Conservation (phyloP, 2,888 invertebrate species). For the Timema cristinae region DNA sequence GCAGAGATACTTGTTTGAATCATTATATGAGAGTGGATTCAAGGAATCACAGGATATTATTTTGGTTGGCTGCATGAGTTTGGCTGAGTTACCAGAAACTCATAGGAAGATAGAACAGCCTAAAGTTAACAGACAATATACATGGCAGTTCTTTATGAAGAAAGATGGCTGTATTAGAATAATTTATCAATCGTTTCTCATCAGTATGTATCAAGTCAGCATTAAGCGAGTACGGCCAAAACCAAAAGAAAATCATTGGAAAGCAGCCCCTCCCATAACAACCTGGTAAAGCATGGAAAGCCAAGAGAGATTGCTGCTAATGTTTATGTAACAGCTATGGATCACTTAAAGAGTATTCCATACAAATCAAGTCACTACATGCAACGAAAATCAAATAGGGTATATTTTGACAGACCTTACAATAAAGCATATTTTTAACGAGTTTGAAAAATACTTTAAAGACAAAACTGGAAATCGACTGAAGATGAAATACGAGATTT, state of each 20-base stretch:
- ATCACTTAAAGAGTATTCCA: conserved; percentile 8
- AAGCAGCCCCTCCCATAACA: not conserved
- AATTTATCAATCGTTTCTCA: not conserved
- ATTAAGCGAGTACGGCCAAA: not conserved
- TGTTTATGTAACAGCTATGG: not conserved
- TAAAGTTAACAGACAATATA: not conserved
- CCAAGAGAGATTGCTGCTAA: not conserved
- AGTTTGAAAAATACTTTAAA: not conserved
- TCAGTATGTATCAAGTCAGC: not conserved
- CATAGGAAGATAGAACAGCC: not conserved
- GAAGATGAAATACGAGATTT: not conserved
- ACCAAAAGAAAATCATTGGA: not conserved
- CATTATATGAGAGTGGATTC: not conserved
- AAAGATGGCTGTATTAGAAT: not conserved
- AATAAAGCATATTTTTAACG: not conserved
- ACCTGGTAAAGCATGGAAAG: not conserved
- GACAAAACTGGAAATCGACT: not conserved
- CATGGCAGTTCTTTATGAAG: not conserved
- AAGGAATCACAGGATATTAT: not conserved
- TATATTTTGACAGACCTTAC: not conserved
- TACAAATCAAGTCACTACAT: not conserved
- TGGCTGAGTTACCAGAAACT: not conserved
- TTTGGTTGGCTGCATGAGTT: not conserved
- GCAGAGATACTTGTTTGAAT: not conserved
- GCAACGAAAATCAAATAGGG: not conserved